Percentiles rank a stretch among this genome's conserved stretches.
Evolutionary conservation across 2,797 vertebrate species (phyloP).

Genomic region (Pseudochirops cupreus): DNA sequence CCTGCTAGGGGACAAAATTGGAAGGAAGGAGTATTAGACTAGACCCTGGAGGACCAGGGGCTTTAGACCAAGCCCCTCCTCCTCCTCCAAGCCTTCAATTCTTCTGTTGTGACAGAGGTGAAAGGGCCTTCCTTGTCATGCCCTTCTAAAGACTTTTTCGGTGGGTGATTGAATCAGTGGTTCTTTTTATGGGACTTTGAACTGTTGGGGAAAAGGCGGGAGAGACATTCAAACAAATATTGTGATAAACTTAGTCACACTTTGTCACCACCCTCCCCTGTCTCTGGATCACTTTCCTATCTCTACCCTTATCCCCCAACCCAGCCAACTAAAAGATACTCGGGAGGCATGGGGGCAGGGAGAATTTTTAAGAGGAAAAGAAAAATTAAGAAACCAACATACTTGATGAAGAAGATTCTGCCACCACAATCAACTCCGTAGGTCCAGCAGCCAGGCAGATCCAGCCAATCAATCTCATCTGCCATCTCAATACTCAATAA

Average conservation of each 20-base stretch:
- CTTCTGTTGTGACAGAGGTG: neutral
- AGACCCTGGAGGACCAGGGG: neutral
- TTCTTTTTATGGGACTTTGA: conserved; percentile 69
- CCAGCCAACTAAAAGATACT: neutral
- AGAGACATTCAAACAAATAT: conserved; percentile 68
- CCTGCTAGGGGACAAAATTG: neutral
- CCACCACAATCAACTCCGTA: conserved; percentile 86
- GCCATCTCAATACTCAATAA: conserved; percentile 78
- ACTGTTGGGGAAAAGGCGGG: conserved; percentile 74
- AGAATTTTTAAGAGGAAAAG: neutral
- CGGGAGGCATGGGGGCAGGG: rapidly evolving
- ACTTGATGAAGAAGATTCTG: conserved; percentile 87
- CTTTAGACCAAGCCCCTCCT: neutral
- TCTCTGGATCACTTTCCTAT: conserved; percentile 9
- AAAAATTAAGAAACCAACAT: conserved; percentile 35
- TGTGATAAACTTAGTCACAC: conserved; percentile 50
- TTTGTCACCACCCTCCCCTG: neutral
- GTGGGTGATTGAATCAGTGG: neutral
- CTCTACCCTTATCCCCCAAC: neutral
- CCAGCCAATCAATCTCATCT: conserved; percentile 86
- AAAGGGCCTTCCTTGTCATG: neutral
- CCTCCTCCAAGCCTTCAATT: no score
- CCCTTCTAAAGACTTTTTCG: neutral
- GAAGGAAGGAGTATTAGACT: neutral
- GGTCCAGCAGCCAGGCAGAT: conserved; percentile 86